Evolutionary conservation across 2,797 vertebrate species (phyloP), one percentile per base, ranked within the genome.

Genomic region (Ciconia nigra): DNA sequence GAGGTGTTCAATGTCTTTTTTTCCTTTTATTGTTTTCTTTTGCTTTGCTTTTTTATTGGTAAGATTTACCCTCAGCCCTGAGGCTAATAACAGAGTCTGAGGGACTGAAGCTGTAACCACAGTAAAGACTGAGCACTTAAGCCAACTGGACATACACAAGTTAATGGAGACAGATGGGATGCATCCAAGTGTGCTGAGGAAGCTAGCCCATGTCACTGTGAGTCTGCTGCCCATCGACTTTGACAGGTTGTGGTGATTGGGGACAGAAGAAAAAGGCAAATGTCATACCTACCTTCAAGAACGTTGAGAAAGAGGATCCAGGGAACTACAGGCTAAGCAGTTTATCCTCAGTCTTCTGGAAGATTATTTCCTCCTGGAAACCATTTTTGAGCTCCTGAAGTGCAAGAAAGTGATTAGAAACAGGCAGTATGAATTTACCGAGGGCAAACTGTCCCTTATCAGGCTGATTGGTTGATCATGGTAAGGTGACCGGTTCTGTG

Each of bases 321-420:
- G 46, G 61, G 8, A 88, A 29, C 83, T 83, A 65, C 46, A 81
- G 39, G 9, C 33, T 51, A 54, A 78, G 44, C 22, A 57, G 44
- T 67, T 57, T 58, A 63, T 49, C 37, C 33, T 52, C 59, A 59
- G 33, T 63, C 26, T 49, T 11, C 39, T 70, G 9, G 33, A 94
- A 84, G 37, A 65, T 37, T 86, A 59, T 66, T 77, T 88, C 31
- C 29, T 94, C 28, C 44, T 86, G 73, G 73, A 89, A 89, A 74
- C 49, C 6, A 31, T 73, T 91, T 90, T 24, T 91, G 41, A 87
- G 46, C 25, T 90, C 22, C 4, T 47, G 14, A 81, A 89, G 17
- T 42, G 49, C 42, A 82, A 76, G 37, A 67, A 57, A 5, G 41
- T 59, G 22, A 55, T 83, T 73, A 70, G 80, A 85, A 89, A 81